Conservation (phyloP, 2,113 vertebrate species). For the Xiphorhynchus elegans region DNA sequence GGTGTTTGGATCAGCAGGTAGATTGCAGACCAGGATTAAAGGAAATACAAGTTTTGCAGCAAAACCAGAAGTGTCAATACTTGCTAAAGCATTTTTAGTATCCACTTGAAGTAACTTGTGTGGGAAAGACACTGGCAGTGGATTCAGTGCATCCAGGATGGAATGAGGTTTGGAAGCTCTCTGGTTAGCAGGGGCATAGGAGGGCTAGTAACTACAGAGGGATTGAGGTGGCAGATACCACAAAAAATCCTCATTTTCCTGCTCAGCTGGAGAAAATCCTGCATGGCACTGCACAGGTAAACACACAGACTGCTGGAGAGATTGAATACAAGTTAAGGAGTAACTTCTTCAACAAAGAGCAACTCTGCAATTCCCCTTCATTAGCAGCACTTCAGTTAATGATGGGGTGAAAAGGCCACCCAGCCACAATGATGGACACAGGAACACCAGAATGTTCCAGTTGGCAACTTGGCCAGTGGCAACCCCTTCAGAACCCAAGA, state of each 20-base stretch:
- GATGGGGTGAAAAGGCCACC: neutral
- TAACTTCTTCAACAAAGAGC: neutral
- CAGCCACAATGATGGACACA: accelerated
- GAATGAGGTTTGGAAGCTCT: too few species aligned
- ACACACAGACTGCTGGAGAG: neutral
- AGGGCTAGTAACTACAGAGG: neutral
- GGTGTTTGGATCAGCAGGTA: neutral
- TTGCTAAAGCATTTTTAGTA: neutral
- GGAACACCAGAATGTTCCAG: neutral
- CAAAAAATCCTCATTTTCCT: neutral
- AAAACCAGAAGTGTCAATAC: neutral
- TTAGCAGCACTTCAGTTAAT: neutral
- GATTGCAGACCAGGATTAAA: neutral
- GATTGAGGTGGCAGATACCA: accelerated
- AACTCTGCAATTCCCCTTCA: neutral
- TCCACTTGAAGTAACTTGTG: too few species aligned
- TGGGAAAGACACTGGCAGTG: too few species aligned
- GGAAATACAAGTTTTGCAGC: neutral
- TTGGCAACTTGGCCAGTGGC: accelerated
- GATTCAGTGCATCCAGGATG: too few species aligned
- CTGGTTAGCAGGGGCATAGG: too few species aligned
- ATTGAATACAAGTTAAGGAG: neutral
- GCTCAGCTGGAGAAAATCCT: neutral
- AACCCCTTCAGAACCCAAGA: accelerated
- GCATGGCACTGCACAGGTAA: neutral